A percentile compares a stretch with the other conserved stretches of the same genome.
Evolutionary conservation across 2,113 vertebrate species (phyloP).

Genomic region (Labeo catla): DNA sequence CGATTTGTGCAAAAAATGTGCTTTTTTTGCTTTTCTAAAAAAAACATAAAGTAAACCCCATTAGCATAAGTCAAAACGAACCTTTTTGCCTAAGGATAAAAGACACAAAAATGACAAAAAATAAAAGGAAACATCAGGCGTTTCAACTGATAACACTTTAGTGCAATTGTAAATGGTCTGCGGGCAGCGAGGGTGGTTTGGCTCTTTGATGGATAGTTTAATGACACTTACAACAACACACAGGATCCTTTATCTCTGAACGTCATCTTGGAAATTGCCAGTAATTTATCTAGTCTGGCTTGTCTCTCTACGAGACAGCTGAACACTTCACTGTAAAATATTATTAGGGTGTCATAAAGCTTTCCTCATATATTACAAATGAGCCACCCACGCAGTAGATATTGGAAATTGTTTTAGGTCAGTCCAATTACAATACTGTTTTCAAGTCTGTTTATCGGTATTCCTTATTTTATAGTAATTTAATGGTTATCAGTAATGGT

Average conservation of each 20-base stretch:
- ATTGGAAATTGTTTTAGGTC: slow-evolving; percentile 14
- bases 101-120: neutral
- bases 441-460: neutral
- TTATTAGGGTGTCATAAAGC: slow-evolving; percentile 59
- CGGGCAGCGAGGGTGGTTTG: slow-evolving; percentile 34
- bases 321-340: slow-evolving; percentile 57
- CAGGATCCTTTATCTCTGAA: slow-evolving; percentile 57
- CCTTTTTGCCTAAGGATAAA: neutral
- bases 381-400: slow-evolving; percentile 38
- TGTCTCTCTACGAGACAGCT: slow-evolving; percentile 38
- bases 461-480: neutral
- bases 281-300: slow-evolving; percentile 54
- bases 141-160: neutral
- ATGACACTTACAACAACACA: slow-evolving; percentile 57
- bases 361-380: slow-evolving; percentile 51
- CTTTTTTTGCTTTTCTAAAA: neutral
- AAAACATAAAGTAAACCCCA: neutral
- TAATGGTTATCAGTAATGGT: neutral
- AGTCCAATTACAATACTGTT: neutral
- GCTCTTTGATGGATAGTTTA: slow-evolving; percentile 53
- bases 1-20: neutral
- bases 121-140: slow-evolving; percentile 9
- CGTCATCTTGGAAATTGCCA: slow-evolving; percentile 50
- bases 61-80: neutral
- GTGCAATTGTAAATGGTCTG: slow-evolving; percentile 39